Percentiles rank a stretch among this genome's conserved stretches.
These are phyloP conservation scores for Perizoma affinitatum DNA, from an alignment of 2,888 invertebrate species.

Conservation along the genomic window DNA sequence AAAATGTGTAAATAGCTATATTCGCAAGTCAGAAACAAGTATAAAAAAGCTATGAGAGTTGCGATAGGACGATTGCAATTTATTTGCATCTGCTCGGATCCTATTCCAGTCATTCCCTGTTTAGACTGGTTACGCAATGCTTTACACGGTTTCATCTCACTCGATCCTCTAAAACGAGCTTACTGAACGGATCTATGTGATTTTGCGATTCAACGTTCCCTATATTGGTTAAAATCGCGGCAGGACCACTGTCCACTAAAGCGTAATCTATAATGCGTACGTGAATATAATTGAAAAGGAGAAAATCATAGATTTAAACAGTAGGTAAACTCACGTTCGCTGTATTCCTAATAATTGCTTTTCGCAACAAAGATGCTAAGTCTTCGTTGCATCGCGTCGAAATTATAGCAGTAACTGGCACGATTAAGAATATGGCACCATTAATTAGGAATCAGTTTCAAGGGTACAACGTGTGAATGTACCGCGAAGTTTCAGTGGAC, in stretches of 20 bases:
- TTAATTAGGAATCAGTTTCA: background rate
- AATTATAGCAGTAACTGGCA: too few species aligned
- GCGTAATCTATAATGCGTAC: background rate
- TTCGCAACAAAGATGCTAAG: too few species aligned
- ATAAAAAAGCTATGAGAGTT: slow-evolving; percentile 14
- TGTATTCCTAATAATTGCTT: too few species aligned
- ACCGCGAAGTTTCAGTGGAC: slow-evolving; percentile 1
- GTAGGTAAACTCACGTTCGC: too few species aligned
- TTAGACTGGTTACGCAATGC: slow-evolving; percentile 31
- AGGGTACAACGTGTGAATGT: background rate
- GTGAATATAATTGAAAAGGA: too few species aligned
- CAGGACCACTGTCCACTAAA: slow-evolving; percentile 2
- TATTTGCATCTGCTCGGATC: slow-evolving; percentile 32
- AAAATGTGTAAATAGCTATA: too few species aligned
- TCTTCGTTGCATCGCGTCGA: too few species aligned
- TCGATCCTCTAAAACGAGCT: slow-evolving; percentile 34
- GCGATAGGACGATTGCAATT: slow-evolving; percentile 29
- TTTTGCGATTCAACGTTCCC: slow-evolving; percentile 39
- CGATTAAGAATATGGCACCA: background rate
- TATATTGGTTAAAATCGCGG: slow-evolving; percentile 39
- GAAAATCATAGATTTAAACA: too few species aligned
- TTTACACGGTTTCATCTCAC: slow-evolving; percentile 30
- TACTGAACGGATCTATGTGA: slow-evolving; percentile 39
- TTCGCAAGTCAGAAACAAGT: slow-evolving; percentile 3
- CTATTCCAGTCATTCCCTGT: slow-evolving; percentile 29